Evolutionary conservation across 2,113 vertebrate species (phyloP).

Genomic region (Hydrochoerus hydrochaeris): DNA sequence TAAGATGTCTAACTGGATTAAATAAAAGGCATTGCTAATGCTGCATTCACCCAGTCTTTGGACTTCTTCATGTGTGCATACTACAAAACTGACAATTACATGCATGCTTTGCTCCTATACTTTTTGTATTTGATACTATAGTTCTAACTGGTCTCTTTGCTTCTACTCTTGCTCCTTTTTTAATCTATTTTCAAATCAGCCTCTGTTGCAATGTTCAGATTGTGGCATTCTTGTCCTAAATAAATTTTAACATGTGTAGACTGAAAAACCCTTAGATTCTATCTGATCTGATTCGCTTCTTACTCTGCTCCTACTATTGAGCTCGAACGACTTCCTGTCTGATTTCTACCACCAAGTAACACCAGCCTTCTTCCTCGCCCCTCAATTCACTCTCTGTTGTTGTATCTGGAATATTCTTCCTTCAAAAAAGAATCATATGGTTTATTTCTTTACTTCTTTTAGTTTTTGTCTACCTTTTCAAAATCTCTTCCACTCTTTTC

Average conservation of each 20-base stretch:
- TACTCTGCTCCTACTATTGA: not conserved
- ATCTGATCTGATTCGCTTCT: not conserved
- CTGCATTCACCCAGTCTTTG: not conserved
- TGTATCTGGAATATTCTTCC: not conserved
- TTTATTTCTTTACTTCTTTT: not conserved
- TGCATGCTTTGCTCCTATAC: accelerated
- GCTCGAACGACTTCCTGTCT: no score
- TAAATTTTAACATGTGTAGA: not conserved
- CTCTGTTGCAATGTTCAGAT: not conserved
- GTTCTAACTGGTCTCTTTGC: not conserved
- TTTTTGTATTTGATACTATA: not conserved
- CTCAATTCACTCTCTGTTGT: not conserved
- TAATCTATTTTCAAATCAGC: not conserved
- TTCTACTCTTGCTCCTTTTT: not conserved
- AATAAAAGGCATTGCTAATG: not conserved
- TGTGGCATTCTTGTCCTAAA: not conserved
- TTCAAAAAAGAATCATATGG: not conserved
- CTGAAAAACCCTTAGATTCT: not conserved
- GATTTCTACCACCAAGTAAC: accelerated
- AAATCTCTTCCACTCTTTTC: not conserved
- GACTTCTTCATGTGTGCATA: not conserved
- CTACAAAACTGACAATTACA: not conserved
- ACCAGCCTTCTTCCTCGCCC: accelerated
- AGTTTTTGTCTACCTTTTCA: not conserved
- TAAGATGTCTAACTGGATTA: not conserved